Evolutionary conservation across 2,888 invertebrate genomes (phyloP).

Genomic region (Adela reaumurella): DNA sequence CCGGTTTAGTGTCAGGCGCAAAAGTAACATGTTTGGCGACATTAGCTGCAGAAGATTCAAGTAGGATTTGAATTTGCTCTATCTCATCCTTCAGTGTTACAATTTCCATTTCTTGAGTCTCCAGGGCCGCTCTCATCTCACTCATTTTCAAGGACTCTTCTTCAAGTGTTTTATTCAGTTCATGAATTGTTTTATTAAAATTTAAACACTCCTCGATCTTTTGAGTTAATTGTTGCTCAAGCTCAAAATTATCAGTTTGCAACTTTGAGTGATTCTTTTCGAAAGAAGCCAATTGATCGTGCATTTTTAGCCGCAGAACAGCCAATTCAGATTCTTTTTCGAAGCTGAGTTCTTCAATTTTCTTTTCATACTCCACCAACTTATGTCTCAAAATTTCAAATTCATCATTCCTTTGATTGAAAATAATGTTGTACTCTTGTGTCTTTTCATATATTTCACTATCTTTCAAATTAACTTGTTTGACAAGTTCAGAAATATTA

Average conservation of each 20-base stretch:
- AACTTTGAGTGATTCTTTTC: conserved; percentile 24
- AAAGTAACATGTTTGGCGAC: conserved; percentile 47
- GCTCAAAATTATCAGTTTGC: conserved; percentile 24
- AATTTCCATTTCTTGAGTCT: conserved; percentile 69
- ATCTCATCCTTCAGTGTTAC: conserved; percentile 69
- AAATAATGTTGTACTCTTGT: conserved; percentile 28
- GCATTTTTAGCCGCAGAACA: conserved; percentile 47
- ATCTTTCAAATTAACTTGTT: conserved; percentile 31
- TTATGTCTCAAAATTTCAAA: conserved; percentile 39
- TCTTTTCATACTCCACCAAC: conserved; percentile 37
- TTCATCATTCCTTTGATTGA: conserved; percentile 36
- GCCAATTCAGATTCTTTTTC: conserved; percentile 55
- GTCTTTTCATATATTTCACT: conserved; percentile 40
- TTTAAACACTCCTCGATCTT: conserved; percentile 48
- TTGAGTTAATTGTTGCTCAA: conserved; percentile 30
- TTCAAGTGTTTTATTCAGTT: conserved; percentile 49
- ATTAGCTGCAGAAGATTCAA: conserved; percentile 26
- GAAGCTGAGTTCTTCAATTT: conserved; percentile 42
- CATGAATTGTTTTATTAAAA: conserved; percentile 45
- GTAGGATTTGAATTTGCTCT: conserved; percentile 25
- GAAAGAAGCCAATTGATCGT: conserved; percentile 35
- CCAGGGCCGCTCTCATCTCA: conserved; percentile 60
- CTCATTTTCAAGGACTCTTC: conserved; percentile 52
- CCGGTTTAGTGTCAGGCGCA: conserved; percentile 39
- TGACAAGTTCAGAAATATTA: conserved; percentile 24